These are phyloP conservation scores for Cliona cf. orientalis DNA, from an alignment of 37 sponge, comb jelly and placozoan genomes.

Conservation along the genomic window DNA sequence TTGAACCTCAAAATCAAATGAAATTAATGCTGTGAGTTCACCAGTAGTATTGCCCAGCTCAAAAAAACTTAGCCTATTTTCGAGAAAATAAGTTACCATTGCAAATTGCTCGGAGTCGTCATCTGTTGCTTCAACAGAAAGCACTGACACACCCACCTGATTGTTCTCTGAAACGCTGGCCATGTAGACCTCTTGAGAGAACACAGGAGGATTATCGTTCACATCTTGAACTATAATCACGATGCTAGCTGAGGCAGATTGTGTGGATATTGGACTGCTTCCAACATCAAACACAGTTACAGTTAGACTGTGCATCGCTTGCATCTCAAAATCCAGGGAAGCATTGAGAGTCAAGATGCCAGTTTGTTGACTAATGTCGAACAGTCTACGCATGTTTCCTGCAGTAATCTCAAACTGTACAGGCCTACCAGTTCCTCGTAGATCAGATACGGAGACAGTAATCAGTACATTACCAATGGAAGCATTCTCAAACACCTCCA, in stretches of 20 bases:
- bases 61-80: neutral
- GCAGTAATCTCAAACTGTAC: slow-evolving; percentile 52
- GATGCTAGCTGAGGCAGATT: slow-evolving; percentile 43
- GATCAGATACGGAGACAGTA: slow-evolving; percentile 25
- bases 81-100: slow-evolving; percentile 28
- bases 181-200: slow-evolving; percentile 16
- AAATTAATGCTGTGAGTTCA: slow-evolving; percentile 10
- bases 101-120: slow-evolving; percentile 38
- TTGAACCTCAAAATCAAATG: slow-evolving; percentile 42
- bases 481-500: slow-evolving; percentile 30
- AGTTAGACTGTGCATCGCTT: slow-evolving; percentile 25
- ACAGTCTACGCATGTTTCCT: slow-evolving; percentile 25
- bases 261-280: slow-evolving; percentile 29
- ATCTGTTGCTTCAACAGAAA: slow-evolving; percentile 43
- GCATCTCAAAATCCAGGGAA: slow-evolving; percentile 57
- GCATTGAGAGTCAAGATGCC: slow-evolving; percentile 3
- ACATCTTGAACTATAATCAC: slow-evolving; percentile 29
- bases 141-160: slow-evolving; percentile 9
- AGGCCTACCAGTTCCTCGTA: slow-evolving; percentile 21
- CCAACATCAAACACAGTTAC: slow-evolving; percentile 42
- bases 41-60: slow-evolving; percentile 36
- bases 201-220: slow-evolving; percentile 67
- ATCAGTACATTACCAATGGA: neutral
- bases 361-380: slow-evolving; percentile 20
- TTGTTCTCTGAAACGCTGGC: slow-evolving; percentile 43